A percentile compares a stretch with the other conserved stretches of the same genome.
Evolutionary conservation across 2,888 invertebrate genomes (phyloP).

Genomic region (Seira musarum): DNA sequence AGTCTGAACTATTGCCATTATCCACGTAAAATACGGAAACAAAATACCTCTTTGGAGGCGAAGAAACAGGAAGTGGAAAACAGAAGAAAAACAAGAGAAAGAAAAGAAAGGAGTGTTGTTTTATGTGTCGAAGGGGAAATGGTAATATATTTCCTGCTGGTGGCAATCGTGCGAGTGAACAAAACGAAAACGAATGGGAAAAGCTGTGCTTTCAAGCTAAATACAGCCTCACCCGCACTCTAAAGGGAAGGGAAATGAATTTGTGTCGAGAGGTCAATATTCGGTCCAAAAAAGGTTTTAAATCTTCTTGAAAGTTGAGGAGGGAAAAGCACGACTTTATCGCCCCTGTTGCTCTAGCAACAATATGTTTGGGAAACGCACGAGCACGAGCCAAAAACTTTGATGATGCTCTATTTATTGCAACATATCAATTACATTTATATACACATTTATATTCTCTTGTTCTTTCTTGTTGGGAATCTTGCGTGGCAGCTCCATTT

Average conservation of each 20-base stretch:
- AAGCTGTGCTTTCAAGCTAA: conserved; percentile 22
- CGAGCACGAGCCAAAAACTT: not conserved
- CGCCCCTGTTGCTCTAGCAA: conserved; percentile 30
- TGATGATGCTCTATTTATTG: conserved; percentile 9
- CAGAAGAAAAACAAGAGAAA: conserved; percentile 26
- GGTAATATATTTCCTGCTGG: conserved; percentile 56
- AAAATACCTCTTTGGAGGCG: conserved; percentile 30
- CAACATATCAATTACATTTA: conserved; percentile 59
- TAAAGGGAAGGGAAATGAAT: conserved; percentile 46
- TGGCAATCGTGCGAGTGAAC: conserved; percentile 22
- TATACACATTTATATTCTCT: conserved; percentile 17
- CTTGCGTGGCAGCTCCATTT: no score
- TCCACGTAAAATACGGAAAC: conserved; percentile 24
- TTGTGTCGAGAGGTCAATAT: conserved; percentile 60
- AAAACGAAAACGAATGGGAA: conserved; percentile 12
- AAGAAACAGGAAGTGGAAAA: conserved; percentile 52
- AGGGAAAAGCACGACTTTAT: not conserved
- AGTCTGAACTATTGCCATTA: not conserved
- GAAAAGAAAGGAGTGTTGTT: conserved; percentile 54
- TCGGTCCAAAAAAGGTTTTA: conserved; percentile 44
- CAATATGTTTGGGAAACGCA: not conserved
- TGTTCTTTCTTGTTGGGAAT: no score
- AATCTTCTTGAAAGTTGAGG: conserved; percentile 27
- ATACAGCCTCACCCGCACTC: not conserved
- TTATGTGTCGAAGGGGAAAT: conserved; percentile 61